Evolutionary conservation across 2,888 invertebrate genomes (phyloP).

Genomic region (Parochlus steinenii): DNA sequence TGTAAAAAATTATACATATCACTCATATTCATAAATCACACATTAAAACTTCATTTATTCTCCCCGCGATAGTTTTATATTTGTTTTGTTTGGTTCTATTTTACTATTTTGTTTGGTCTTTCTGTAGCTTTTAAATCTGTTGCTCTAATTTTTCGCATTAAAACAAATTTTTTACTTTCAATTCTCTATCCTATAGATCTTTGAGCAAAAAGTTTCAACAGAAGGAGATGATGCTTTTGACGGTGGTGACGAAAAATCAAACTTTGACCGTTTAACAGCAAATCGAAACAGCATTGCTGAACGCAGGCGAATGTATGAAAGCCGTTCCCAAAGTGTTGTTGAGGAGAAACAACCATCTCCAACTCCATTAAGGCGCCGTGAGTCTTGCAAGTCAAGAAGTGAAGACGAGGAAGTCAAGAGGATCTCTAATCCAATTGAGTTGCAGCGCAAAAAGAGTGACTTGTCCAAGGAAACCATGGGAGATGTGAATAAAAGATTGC

Average conservation of each 20-base stretch:
- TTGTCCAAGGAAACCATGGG: constrained; percentile 15
- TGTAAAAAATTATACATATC: too few species aligned
- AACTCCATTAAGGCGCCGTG: constrained; percentile 40
- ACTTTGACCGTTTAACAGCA: constrained; percentile 40
- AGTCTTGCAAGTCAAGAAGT: constrained; percentile 10
- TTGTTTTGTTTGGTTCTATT: too few species aligned
- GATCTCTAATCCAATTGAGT: constrained; percentile 17
- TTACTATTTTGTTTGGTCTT: too few species aligned
- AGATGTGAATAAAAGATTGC: constrained; percentile 6
- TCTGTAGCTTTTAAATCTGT: too few species aligned
- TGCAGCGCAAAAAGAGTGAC: constrained; percentile 11
- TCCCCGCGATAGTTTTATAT: too few species aligned
- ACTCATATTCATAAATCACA: too few species aligned
- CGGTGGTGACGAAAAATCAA: too few species aligned
- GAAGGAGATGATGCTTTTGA: constrained; percentile 34
- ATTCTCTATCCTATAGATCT: too few species aligned
- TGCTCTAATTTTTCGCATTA: too few species aligned
- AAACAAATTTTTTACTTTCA: too few species aligned
- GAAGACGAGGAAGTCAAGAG: constrained; percentile 34
- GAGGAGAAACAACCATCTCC: constrained; percentile 57
- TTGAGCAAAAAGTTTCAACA: constrained; percentile 36
- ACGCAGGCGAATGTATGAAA: constrained; percentile 57
- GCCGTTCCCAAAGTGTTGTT: constrained; percentile 49
- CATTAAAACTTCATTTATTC: too few species aligned
- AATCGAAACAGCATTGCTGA: constrained; percentile 63